Base-by-base conservation (phyloP, 2,888 invertebrate genomes). In the Chaetoderma sp. region DNA sequence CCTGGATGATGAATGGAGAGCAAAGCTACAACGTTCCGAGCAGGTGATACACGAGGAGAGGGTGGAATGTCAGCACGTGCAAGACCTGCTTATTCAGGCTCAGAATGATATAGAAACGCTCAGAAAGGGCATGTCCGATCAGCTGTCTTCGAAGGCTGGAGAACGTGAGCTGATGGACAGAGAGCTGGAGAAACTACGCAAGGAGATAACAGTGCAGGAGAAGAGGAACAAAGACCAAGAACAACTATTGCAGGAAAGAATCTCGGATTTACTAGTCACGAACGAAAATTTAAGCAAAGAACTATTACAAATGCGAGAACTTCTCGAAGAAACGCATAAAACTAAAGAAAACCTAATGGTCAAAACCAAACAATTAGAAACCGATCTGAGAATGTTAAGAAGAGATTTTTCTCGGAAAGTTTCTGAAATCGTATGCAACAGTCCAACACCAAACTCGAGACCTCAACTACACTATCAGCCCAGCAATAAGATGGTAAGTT, bases 71-170 rank as follows among this genome's bases (percentile, higher is more conserved):
- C 80, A 80, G 54, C 77, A 80, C 60, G 67, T 83, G 23, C 64
- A 82, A 50, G 84, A 84, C 54, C 65, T 82, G 56, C 68, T 84
- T 23, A 82, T 82, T 23, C 78, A 77, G 56, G 81, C 82, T 28
- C 82, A 83, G 60, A 76, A 75, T 32, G 84, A 85, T 66, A 78
- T 84, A 33, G 83, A 83, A 66, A 75, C 77, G 49, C 70, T 85
- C 59, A 57, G 80, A 45, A 73, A 75, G 50, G 74, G 75, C 10
- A 75, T 78, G 3, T 72, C 75, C 10, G 77, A 79, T 6, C 75
- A 78, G 44, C 57, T 76, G 16, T 66, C 69, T 10, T 71, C 71
- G 36, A 79, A 82, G 63, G 68, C 69, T 23, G 79, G 78, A 33
- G 80, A 82, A 65, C 64, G 80, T 39, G 55, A 57, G 5, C 70